Evolutionary conservation across 2,113 vertebrate species (phyloP).

Genomic region (Ptyas mucosa): DNA sequence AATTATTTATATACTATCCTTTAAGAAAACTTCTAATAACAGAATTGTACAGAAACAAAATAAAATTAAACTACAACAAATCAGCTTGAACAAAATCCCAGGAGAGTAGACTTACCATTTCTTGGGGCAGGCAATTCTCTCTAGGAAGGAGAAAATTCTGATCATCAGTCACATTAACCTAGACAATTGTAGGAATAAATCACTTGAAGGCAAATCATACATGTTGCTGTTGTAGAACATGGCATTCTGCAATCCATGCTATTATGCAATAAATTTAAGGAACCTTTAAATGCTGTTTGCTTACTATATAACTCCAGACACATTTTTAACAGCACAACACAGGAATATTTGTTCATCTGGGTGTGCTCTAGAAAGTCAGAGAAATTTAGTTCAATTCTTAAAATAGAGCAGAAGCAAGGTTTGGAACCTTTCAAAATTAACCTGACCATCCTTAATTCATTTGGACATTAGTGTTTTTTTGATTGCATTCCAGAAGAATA

Average conservation of each 20-base stretch:
- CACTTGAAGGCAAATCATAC: neutral
- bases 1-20: neutral
- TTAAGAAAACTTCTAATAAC: neutral
- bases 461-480: constrained; percentile 26
- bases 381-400: constrained; percentile 30
- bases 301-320: neutral
- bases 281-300: neutral
- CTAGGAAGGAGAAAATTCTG: neutral
- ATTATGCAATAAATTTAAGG: neutral
- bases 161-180: neutral
- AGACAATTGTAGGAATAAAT: neutral
- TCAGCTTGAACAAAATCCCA: neutral
- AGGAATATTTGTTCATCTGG: neutral
- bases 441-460: constrained; percentile 5
- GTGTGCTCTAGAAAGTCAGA: neutral
- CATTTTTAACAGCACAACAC: neutral
- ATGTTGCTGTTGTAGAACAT: neutral
- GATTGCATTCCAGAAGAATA: constrained; percentile 20
- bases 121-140: neutral
- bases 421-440: constrained; percentile 30
- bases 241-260: neutral
- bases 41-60: neutral
- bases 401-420: neutral
- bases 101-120: neutral
- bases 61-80: neutral